A percentile compares a stretch with the other conserved stretches of the same genome.
These are phyloP conservation scores for Alouatta palliata DNA, from an alignment of 2,113 vertebrate species.

Conservation along the genomic window DNA sequence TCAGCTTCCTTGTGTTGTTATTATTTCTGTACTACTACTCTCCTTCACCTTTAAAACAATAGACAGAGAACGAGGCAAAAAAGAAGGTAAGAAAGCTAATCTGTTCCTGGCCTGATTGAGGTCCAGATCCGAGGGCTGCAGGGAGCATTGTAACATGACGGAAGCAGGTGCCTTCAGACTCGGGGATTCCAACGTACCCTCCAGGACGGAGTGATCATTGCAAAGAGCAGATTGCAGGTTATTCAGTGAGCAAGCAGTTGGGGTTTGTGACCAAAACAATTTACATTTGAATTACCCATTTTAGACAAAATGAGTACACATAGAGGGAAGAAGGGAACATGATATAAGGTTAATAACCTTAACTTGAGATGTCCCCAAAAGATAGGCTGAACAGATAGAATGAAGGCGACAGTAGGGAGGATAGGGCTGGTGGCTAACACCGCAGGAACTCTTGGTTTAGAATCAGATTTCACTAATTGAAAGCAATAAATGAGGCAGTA, in stretches of 20 bases:
- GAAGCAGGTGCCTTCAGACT: background rate
- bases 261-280: background rate
- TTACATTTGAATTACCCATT: background rate
- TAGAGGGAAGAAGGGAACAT: background rate
- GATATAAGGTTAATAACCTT: background rate
- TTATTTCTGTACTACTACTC: background rate
- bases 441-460: background rate
- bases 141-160: background rate
- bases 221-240: background rate
- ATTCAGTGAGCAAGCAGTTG: background rate
- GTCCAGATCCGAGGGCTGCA: background rate
- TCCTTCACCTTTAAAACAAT: constrained; percentile 47
- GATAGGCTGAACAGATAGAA: background rate
- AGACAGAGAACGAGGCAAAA: background rate
- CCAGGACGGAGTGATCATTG: background rate
- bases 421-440: background rate
- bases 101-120: background rate
- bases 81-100: background rate
- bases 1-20: background rate
- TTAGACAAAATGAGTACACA: background rate
- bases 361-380: background rate
- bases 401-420: background rate
- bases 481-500: background rate
- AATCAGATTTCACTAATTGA: constrained; percentile 38
- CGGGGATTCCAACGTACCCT: background rate